Evolutionary conservation across 2,797 vertebrate species (phyloP).

Genomic region (Chelonia mydas): DNA sequence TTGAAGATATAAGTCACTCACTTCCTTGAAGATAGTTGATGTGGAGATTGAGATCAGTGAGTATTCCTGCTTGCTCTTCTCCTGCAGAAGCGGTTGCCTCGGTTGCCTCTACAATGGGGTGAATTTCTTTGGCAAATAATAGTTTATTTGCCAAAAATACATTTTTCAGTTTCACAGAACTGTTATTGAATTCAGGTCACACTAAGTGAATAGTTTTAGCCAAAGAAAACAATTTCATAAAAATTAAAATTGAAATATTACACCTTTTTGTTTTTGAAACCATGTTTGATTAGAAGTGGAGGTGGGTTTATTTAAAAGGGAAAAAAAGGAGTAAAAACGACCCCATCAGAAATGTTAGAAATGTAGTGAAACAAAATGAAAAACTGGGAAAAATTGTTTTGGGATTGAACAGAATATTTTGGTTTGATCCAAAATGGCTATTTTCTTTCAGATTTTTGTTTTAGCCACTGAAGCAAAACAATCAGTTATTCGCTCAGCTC

Average conservation of each 20-base stretch:
- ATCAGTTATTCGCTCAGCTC: neutral
- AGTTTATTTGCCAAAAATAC: neutral
- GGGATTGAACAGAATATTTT: neutral
- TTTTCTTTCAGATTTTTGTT: neutral
- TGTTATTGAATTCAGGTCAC: neutral
- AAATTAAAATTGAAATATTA: neutral
- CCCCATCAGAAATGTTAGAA: neutral
- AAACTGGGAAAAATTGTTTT: neutral
- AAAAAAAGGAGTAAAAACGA: neutral
- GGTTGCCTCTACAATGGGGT: neutral
- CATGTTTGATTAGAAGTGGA: neutral
- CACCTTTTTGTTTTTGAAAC: neutral
- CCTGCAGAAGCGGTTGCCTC: rapidly evolving
- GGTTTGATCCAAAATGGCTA: neutral
- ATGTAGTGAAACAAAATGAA: neutral
- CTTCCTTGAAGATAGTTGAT: neutral
- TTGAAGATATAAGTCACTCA: neutral
- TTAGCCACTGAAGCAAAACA: neutral
- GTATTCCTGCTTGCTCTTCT: rapidly evolving
- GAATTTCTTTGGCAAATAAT: neutral
- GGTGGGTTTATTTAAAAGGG: neutral
- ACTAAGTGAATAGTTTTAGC: neutral
- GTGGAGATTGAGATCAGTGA: neutral
- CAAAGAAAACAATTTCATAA: neutral
- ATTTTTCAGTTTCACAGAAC: neutral